Conservation (phyloP, 2,888 invertebrate species). For the Hermodice carunculata region DNA sequence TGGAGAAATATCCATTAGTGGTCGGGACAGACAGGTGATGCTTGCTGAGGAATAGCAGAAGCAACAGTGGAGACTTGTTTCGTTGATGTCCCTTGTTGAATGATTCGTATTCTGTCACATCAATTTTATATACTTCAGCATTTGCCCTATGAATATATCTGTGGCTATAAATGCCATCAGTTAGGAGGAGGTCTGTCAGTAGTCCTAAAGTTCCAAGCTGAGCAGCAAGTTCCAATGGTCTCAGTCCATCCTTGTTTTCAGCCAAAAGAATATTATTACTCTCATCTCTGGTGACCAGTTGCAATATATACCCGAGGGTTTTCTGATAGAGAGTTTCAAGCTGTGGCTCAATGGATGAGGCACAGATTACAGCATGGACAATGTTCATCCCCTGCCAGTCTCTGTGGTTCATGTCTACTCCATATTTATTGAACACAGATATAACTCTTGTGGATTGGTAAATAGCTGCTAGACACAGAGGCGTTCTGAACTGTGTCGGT, state of each 20-base stretch:
- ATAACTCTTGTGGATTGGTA: too few relatives aligned
- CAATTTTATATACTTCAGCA: conserved; percentile 9
- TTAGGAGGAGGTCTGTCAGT: not conserved
- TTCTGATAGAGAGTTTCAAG: not conserved
- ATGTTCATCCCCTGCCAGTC: conserved; percentile 9
- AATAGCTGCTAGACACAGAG: too few relatives aligned
- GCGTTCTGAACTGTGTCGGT: too few relatives aligned
- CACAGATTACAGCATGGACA: conserved; percentile 12
- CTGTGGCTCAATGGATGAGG: conserved; percentile 4
- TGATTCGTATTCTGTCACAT: conserved; percentile 5
- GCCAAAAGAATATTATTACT: not conserved
- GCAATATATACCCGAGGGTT: not conserved
- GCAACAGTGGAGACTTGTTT: conserved; percentile 1
- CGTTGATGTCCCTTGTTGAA: not conserved
- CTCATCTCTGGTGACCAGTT: not conserved
- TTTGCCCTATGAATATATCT: too few relatives aligned
- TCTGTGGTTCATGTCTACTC: conserved; percentile 3
- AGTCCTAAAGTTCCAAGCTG: conserved; percentile 4
- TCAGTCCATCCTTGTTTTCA: not conserved
- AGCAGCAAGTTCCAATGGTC: conserved; percentile 8
- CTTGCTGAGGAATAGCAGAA: not conserved
- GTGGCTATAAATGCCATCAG: conserved; percentile 6
- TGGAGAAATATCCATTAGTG: not conserved
- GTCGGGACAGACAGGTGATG: not conserved
- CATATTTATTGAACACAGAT: too few relatives aligned